A percentile compares a stretch with the other conserved stretches of the same genome.
These are phyloP conservation scores for Pontoporia blainvillei DNA, from an alignment of 2,113 vertebrate genomes.

Conservation along the genomic window DNA sequence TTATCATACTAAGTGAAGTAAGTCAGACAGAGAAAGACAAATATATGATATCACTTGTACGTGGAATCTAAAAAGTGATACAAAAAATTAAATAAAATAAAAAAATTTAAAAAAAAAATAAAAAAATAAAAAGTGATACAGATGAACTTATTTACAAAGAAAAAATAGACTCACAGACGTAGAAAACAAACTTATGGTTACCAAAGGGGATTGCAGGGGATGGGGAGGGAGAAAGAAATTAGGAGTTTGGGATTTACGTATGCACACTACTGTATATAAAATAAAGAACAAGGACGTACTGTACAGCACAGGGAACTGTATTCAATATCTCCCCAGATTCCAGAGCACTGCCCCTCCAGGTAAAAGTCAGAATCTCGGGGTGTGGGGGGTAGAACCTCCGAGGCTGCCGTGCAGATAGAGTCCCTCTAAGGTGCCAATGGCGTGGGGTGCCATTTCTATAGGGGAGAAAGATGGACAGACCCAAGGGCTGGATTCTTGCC, in stretches of 20 bases:
- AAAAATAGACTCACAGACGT: not conserved
- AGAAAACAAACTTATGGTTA: not conserved
- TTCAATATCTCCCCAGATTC: not conserved
- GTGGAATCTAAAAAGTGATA: not conserved
- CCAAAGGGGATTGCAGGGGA: not conserved
- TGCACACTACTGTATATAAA: not conserved
- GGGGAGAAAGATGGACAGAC: not conserved
- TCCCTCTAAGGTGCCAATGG: too few relatives aligned
- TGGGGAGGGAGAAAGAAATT: not conserved
- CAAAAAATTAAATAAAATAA: too few relatives aligned
- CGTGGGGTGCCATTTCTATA: rapidly evolving
- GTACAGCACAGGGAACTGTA: not conserved
- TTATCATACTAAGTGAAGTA: not conserved
- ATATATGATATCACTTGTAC: not conserved
- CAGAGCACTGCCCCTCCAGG: not conserved
- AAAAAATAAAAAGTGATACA: not conserved
- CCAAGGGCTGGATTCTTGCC: not conserved
- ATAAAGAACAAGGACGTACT: not conserved
- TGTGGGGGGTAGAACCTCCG: not conserved
- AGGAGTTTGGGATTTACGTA: not conserved
- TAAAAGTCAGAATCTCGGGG: not conserved
- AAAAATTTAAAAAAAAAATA: too few relatives aligned
- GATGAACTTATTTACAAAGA: not conserved
- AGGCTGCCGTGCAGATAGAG: not conserved
- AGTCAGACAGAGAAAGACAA: not conserved